Conservation (phyloP, 2,888 invertebrate genomes). For the Thelaira solivaga region DNA sequence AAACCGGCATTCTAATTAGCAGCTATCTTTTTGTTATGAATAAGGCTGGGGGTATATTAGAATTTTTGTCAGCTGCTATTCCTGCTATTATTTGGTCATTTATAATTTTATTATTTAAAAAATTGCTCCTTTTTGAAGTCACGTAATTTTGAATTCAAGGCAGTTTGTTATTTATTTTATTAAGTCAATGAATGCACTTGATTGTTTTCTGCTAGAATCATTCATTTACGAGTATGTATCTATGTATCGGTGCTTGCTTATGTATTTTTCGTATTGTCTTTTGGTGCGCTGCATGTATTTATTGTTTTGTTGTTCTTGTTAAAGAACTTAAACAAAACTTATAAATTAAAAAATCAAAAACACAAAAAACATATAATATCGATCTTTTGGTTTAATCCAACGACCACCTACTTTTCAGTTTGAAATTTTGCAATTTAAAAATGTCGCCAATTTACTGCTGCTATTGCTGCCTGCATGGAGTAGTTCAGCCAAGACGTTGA, state of each 20-base stretch:
- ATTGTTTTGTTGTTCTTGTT: slow-evolving; percentile 25
- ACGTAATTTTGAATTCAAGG: not conserved
- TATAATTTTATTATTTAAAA: no score
- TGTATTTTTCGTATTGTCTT: not conserved
- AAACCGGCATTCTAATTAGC: no score
- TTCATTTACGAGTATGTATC: no score
- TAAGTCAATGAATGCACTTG: slow-evolving; percentile 45
- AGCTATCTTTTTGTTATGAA: no score
- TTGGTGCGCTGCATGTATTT: not conserved
- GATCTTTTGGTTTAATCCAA: slow-evolving; percentile 53
- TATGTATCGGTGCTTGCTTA: no score
- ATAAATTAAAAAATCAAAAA: not conserved
- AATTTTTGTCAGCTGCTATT: no score
- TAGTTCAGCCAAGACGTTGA: slow-evolving; percentile 1
- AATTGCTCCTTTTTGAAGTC: no score
- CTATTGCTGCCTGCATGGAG: not conserved
- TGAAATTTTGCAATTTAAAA: slow-evolving; percentile 53
- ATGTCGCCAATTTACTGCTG: slow-evolving; percentile 50
- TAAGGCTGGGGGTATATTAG: no score
- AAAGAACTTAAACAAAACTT: slow-evolving; percentile 18
- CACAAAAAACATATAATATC: slow-evolving; percentile 31
- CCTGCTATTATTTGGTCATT: no score
- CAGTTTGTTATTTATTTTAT: not conserved
- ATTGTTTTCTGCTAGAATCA: slow-evolving; percentile 17
- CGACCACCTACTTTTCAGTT: slow-evolving; percentile 59